Evolutionary conservation across 92 coral and sea anemone species (phyloP), one percentile per base, ranked within the genome.

Genomic region (Phenganax subtilis): DNA sequence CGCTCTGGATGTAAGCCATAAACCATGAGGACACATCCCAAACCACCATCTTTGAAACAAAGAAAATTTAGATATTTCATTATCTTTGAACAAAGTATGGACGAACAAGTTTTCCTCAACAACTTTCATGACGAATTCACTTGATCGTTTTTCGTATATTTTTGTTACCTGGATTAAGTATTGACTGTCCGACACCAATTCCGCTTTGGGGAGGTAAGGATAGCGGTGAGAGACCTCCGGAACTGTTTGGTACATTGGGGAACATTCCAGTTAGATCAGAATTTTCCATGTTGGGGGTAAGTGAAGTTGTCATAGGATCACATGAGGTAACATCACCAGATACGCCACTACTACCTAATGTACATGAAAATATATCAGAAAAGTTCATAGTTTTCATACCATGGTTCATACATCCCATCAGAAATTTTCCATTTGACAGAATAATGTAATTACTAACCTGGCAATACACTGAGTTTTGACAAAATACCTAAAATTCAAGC

Each of bases 21-120:
- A 17, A 93, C 98, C 92, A 93, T 93, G 82, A 93, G 88, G 57
- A 93, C 98, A 73, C 98, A 93, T 25, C 98, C 98, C 30, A 96
- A 88, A 12, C 98, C 98, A 20, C 97, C 97, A 76, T 82, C 85
- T 76, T 75, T 44, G 9, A 72, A 57, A 56, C 25, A 75, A 64
- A 17, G 37, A 8, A 20, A 64, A 64, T 7, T 7, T 6, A 17
- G 30, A 7, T n/a, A 64, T 64, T 64, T 20, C 20, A 59, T 7
- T 12, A 17, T 37, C 47, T 37, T 37, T 37, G 2, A 37, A 37
- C 6, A 37, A 1, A 37, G 47, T 37, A 37, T 37, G 47, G 47
- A 37, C 47, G 47, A 37, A 37, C 47, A 37, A 37, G 47, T 37
- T 37, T 37, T 37, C 47, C 47, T 37, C 47, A 2, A 37, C 47